These are phyloP conservation scores for Crematogaster levior DNA, from an alignment of 2,888 invertebrate genomes.

Conservation along the genomic window DNA sequence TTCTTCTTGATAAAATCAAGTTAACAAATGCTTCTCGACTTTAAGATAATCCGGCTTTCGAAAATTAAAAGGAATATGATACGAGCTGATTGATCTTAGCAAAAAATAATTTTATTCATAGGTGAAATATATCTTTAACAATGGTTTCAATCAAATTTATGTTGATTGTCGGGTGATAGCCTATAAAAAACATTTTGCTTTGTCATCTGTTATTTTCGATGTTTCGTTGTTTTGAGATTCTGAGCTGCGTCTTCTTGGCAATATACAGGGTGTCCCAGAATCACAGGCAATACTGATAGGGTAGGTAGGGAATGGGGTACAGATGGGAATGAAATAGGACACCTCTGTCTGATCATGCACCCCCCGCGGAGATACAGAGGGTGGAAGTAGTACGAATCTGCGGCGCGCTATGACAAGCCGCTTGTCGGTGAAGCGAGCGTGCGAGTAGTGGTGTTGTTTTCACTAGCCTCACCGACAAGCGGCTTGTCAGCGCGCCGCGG, in stretches of 20 bases:
- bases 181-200: neutral
- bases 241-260: neutral
- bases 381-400: too few species aligned
- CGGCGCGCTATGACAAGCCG: too few species aligned
- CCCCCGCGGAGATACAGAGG: too few species aligned
- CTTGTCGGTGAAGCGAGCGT: too few species aligned
- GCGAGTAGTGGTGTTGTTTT: too few species aligned
- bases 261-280: too few species aligned
- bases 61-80: slow-evolving; percentile 37
- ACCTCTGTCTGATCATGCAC: too few species aligned
- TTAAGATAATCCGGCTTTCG: slow-evolving; percentile 41
- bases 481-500: too few species aligned
- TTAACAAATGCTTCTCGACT: slow-evolving; percentile 7
- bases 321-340: too few species aligned
- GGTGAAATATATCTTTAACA: neutral
- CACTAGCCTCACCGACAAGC: too few species aligned
- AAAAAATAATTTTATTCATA: neutral
- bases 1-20: neutral
- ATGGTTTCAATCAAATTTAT: neutral
- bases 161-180: neutral
- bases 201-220: neutral
- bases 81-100: neutral
- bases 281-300: too few species aligned
- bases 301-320: too few species aligned
- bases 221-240: neutral